A percentile compares a stretch with the other conserved stretches of the same genome.
Conservation (phyloP, 2,888 invertebrate species). For the Chesias legatella region DNA sequence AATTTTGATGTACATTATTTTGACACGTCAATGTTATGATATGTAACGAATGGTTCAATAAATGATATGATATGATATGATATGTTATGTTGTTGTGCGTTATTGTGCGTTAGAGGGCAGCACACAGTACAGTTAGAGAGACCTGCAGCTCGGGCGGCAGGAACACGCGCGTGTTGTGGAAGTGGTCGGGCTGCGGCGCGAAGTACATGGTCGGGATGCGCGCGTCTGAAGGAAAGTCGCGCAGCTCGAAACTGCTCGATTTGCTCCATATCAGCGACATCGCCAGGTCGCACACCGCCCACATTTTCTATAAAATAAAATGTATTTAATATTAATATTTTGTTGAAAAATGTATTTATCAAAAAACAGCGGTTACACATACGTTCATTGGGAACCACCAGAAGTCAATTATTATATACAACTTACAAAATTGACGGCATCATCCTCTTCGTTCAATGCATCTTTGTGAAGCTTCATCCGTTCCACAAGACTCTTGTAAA, state of each 20-base stretch:
- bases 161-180: conserved; percentile 88
- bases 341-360: too few species aligned
- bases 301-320: conserved; percentile 88
- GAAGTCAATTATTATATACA: not conserved
- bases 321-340: too few species aligned
- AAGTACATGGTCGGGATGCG: conserved; percentile 95
- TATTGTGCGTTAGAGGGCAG: too few species aligned
- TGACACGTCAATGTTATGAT: too few species aligned
- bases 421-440: conserved; percentile 89
- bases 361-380: too few species aligned
- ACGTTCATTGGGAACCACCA: too few species aligned
- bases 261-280: conserved; percentile 94
- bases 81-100: too few species aligned
- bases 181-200: conserved; percentile 85
- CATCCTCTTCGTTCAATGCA: conserved; percentile 90
- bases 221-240: conserved; percentile 92
- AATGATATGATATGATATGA: too few species aligned
- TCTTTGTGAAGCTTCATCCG: conserved; percentile 97
- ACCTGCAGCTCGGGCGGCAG: conserved; percentile 90
- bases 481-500: conserved; percentile 96
- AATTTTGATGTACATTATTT: too few species aligned
- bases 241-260: conserved; percentile 92
- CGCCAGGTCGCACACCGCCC: conserved; percentile 97
- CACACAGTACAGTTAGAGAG: conserved; percentile 7
- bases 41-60: too few species aligned